Percentiles rank a stretch among this genome's conserved stretches.
These are phyloP conservation scores for Holocentrus rufus DNA, from an alignment of 2,797 vertebrate genomes.

Conservation along the genomic window DNA sequence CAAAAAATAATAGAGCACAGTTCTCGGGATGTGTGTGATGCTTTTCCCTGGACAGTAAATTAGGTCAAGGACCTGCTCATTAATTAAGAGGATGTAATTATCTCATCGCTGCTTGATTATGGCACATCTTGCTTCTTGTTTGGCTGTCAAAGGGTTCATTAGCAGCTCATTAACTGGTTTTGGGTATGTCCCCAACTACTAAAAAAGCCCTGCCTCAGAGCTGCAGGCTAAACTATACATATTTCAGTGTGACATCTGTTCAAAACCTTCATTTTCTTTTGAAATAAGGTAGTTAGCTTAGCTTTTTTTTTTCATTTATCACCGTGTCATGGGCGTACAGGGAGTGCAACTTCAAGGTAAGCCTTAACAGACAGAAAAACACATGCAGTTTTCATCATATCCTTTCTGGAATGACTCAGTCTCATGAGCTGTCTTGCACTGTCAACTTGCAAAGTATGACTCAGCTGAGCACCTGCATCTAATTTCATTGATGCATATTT, in stretches of 20 bases:
- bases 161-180: slow-evolving; percentile 46
- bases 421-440: too few relatives aligned
- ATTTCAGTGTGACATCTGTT: not conserved
- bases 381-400: not conserved
- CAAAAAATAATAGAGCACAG: not conserved
- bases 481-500: too few relatives aligned
- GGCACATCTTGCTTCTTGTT: slow-evolving; percentile 52
- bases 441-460: too few relatives aligned
- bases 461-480: not conserved
- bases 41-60: slow-evolving; percentile 56
- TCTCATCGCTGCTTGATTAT: slow-evolving; percentile 64
- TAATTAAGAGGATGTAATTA: slow-evolving; percentile 72
- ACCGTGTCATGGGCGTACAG: not conserved
- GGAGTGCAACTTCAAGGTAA: not conserved
- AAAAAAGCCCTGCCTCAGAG: not conserved
- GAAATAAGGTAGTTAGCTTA: not conserved
- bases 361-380: not conserved
- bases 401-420: not conserved
- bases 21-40: slow-evolving; percentile 26
- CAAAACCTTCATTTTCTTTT: not conserved
- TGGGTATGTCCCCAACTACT: slow-evolving; percentile 27
- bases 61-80: slow-evolving; percentile 67
- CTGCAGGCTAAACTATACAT: slow-evolving; percentile 6
- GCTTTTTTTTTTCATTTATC: not conserved
- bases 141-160: slow-evolving; percentile 55